Evolutionary conservation across 1,140 invertebrate species (phyloP), one percentile per base, ranked within the genome.

Genomic region (Neodiprion virginianus): DNA sequence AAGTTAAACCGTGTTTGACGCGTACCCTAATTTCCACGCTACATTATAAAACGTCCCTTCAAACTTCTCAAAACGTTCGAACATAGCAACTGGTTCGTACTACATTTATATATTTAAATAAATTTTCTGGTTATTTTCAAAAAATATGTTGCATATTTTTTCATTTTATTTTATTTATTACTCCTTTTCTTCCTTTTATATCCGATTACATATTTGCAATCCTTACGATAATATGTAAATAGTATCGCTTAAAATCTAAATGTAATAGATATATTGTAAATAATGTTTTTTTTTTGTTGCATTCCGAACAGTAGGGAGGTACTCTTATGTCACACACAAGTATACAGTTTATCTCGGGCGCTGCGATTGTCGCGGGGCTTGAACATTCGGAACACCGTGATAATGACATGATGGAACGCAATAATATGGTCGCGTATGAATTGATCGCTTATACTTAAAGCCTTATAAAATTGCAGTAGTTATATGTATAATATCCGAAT

Each of bases 81-180:
- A 8, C 53, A 61, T 61, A 61, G 53, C n/a, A 61, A 8, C 53
- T 40, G n/a, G 11, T 61, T 17, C 53, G n/a, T 61, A 8, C 53
- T 61, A 61, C n/a, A 8, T 61, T 61, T 61, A 14, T 11, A 61
- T 61, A 61, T 61, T 61, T 61, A 61, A 61, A 61, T 61, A 61
- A 61, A 61, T 61, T 61, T 61, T 61, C n/a, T 61, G 11, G 53
- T 61, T 61, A 61, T 61, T 61, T 61, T 61, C 53, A 61, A 61
- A 61, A 61, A 61, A 61, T 61, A 61, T 61, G 3, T 61, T 61
- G 11, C 53, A 61, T 61, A 61, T 61, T 61, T 61, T 61, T 61
- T 53, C 50, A 53, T 53, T 53, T 61, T 61, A 61, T 61, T 61
- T 61, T 61, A 14, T 14, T 61, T 61, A 14, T 61, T 17, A 12